Evolutionary conservation across 1,140 invertebrate genomes (phyloP), one percentile per base, ranked within the genome.

Genomic region (Daktulosphaira vitifoliae): DNA sequence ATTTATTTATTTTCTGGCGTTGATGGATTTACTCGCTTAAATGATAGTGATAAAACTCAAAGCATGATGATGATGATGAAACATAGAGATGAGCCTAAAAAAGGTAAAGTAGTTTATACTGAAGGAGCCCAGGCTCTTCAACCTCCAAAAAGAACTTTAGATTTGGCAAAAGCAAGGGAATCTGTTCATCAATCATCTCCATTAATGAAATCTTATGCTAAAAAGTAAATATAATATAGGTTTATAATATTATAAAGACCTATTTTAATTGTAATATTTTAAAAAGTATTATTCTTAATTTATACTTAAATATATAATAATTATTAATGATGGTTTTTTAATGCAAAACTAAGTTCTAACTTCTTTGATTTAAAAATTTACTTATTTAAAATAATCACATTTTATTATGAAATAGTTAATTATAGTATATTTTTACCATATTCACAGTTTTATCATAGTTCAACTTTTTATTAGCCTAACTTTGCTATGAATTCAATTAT

Each of bases 61-160:
- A 33, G 11, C 26, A 62, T 62, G 56, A 62, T 62, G 56, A 22
- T 62, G 11, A 62, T 62, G 56, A 62, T 62, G 56, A 62, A 62
- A 33, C 16, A 48, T 33, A 29, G 26, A 20, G 56, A 62, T 22
- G 56, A 62, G 6, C 56, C 56, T 3, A 62, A 48, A 13, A 62
- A 62, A 62, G 56, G 56, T 5, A 62, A 62, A 62, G 11, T 22
- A 6, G 25, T 62, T 22, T 62, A 62, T 62, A 13, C 26, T 33
- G 42, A 62, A 8, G 56, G 56, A 22, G 56, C 56, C 29, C 42
- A 62, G 46, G 16, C 26, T 29, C 13, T 48, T 2, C 23, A 15
- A 8, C 56, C 56, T 20, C 42, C 9, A 46, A 62, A 62, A 6
- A 44, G 44, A 62, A 62, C 25, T 33, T 39, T 62, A 22, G 56